Evolutionary conservation across 1,140 invertebrate genomes (phyloP).

Genomic region (Drosophila kikkawai): DNA sequence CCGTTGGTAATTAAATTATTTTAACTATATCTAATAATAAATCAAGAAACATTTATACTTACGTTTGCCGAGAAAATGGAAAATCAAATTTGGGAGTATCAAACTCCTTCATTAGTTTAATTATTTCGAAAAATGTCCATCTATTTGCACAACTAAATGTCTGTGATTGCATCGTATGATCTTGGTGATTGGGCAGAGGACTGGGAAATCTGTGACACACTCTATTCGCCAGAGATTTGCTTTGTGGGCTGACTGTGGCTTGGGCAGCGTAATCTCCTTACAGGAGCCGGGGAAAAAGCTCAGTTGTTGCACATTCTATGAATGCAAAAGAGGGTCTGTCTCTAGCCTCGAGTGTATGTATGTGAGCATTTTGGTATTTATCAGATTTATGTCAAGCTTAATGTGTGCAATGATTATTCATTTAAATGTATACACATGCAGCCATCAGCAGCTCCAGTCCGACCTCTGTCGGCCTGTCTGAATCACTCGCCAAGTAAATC

Average conservation of each 20-base stretch:
- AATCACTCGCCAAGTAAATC: conserved; percentile 26
- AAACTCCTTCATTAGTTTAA: not conserved
- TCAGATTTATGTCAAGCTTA: conserved; percentile 42
- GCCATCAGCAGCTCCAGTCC: conserved; percentile 1
- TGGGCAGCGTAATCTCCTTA: conserved; percentile 20
- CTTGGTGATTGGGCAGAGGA: conserved; percentile 15
- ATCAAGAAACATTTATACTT: not conserved
- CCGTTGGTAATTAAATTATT: not conserved
- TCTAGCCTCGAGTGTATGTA: not conserved
- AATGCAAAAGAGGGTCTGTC: conserved; percentile 1
- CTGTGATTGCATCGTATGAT: not conserved
- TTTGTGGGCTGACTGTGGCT: conserved; percentile 1
- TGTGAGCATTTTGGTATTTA: conserved; percentile 27
- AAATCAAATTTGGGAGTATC: not conserved
- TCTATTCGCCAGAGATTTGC: conserved; percentile 13
- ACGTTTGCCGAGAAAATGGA: not conserved
- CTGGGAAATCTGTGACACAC: conserved; percentile 8
- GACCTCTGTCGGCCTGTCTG: conserved; percentile 27
- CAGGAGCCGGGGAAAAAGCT: not conserved
- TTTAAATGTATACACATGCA: conserved; percentile 33
- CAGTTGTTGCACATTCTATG: conserved; percentile 7
- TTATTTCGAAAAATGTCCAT: not conserved
- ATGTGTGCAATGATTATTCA: conserved; percentile 36
- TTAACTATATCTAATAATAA: not conserved
- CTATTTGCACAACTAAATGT: not conserved